Conservation (phyloP, 1,140 invertebrate species). For the Drosophila santomea region DNA sequence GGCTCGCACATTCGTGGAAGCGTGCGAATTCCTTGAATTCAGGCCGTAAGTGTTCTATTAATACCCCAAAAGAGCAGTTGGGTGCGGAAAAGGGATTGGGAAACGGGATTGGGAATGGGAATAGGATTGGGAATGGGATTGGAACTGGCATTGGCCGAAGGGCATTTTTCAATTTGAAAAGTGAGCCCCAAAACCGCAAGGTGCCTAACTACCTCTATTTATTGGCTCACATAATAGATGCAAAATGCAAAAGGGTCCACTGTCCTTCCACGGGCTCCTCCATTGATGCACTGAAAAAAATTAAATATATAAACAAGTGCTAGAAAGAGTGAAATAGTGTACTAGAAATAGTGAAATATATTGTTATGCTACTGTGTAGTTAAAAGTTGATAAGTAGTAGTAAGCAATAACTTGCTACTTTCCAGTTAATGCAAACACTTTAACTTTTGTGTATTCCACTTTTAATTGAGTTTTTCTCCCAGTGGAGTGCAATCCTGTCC, state of each 20-base stretch:
- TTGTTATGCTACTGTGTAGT: no score
- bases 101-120: no score
- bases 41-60: slow-evolving; percentile 27
- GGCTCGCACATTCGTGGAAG: slow-evolving; percentile 32
- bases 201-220: slow-evolving; percentile 83
- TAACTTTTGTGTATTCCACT: no score
- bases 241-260: slow-evolving; percentile 36
- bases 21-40: slow-evolving; percentile 54
- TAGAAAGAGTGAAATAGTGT: no score
- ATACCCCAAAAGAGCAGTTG: slow-evolving; percentile 10
- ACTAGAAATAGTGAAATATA: no score
- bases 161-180: slow-evolving; percentile 83
- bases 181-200: slow-evolving; percentile 73
- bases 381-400: no score
- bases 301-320: no score
- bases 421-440: no score
- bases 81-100: background rate
- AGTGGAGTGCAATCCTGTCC: background rate
- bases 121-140: no score
- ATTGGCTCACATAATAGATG: slow-evolving; percentile 75
- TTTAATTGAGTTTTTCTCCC: background rate
- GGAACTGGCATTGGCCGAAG: background rate
- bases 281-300: background rate
- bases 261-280: background rate
- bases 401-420: no score